A percentile compares a stretch with the other conserved stretches of the same genome.
These are phyloP conservation scores for Cactoblastis cactorum DNA, from an alignment of 2,888 invertebrate genomes.

Conservation along the genomic window DNA sequence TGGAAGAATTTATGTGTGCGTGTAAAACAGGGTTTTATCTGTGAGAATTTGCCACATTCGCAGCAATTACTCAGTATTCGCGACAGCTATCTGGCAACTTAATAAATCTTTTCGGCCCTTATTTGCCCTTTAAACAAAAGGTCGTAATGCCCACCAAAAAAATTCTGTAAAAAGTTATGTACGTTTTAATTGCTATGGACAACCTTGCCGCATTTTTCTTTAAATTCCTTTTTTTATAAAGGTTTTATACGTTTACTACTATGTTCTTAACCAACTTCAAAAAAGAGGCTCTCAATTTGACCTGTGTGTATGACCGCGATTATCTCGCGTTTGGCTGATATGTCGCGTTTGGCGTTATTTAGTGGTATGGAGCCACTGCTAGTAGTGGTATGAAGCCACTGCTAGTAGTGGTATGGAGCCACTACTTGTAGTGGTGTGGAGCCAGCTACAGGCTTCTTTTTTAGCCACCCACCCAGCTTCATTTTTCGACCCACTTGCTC, in stretches of 20 bases:
- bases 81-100: conserved; percentile 25
- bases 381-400: too few species aligned
- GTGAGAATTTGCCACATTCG: conserved; percentile 17
- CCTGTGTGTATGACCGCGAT: too few species aligned
- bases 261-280: too few species aligned
- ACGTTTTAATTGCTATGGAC: background rate
- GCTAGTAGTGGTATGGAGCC: too few species aligned
- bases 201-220: background rate
- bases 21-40: conserved; percentile 23
- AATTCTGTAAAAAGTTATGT: background rate
- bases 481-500: too few species aligned
- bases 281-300: too few species aligned
- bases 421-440: too few species aligned
- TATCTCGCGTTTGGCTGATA: too few species aligned
- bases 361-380: too few species aligned
- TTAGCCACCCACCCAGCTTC: too few species aligned
- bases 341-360: too few species aligned
- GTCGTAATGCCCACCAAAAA: background rate
- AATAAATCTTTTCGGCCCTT: conserved; percentile 29
- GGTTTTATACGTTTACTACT: background rate
- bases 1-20: background rate
- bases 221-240: background rate
- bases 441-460: too few species aligned
- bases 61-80: conserved; percentile 28
- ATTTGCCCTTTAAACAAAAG: conserved; percentile 22